Percentiles rank a stretch among this genome's conserved stretches.
Evolutionary conservation across 1,140 invertebrate genomes (phyloP).

Genomic region (Stenopsyche tienmushanensis): DNA sequence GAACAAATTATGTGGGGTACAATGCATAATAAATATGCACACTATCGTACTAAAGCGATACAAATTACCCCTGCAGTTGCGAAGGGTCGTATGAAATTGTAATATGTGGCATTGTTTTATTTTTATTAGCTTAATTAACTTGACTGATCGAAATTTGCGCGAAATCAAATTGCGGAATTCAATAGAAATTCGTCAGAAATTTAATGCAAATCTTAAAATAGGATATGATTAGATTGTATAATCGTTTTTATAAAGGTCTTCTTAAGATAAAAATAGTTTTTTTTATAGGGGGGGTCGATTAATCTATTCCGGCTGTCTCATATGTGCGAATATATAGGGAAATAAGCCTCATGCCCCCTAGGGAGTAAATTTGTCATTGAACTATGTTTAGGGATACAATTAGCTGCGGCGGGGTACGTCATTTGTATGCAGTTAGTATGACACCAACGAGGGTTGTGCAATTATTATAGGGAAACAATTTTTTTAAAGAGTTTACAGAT

Average conservation of each 20-base stretch:
- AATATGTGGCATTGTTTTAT: too few relatives aligned
- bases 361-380: conserved; percentile 24
- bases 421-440: conserved; percentile 13
- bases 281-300: too few relatives aligned
- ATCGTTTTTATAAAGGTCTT: too few relatives aligned
- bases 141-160: too few relatives aligned
- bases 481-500: too few relatives aligned
- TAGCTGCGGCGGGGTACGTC: conserved; percentile 23
- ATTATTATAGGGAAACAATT: neutral
- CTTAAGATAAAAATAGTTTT: too few relatives aligned
- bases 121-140: too few relatives aligned
- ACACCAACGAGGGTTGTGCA: conserved; percentile 4
- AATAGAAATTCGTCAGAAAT: too few relatives aligned
- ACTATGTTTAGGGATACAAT: conserved; percentile 33
- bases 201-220: too few relatives aligned
- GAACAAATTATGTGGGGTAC: conserved; percentile 35
- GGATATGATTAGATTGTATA: too few relatives aligned
- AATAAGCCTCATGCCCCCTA: conserved; percentile 16
- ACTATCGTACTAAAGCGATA: conserved; percentile 39
- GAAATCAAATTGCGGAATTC: too few relatives aligned
- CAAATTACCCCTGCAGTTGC: conserved; percentile 35
- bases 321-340: conserved; percentile 11
- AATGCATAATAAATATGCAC: conserved; percentile 42
- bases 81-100: neutral
- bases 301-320: neutral